Conservation (phyloP, 2,113 vertebrate species). For the Oreochromis spilurus region DNA sequence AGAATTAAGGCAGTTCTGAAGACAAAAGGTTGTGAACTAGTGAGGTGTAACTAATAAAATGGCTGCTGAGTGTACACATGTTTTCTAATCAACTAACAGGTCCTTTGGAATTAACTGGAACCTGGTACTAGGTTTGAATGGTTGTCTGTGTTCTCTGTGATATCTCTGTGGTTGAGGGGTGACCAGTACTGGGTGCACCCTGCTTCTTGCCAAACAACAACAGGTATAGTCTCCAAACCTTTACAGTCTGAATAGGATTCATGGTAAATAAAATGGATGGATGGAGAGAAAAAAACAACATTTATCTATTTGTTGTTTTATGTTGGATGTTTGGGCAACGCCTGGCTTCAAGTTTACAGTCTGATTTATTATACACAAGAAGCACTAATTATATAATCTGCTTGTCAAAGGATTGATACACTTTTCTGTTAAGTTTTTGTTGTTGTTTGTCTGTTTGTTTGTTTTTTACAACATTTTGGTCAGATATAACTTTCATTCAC, state of each 20-base stretch:
- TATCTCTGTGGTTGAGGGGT: neutral
- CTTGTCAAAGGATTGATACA: neutral
- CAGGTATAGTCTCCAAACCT: neutral
- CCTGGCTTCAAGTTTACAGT: neutral
- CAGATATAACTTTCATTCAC: neutral
- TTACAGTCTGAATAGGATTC: neutral
- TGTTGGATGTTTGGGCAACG: neutral
- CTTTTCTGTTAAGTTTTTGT: neutral
- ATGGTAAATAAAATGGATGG: neutral
- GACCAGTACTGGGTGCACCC: neutral
- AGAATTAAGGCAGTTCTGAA: neutral
- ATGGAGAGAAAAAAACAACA: neutral
- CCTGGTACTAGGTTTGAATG: neutral
- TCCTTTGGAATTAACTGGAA: neutral
- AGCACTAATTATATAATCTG: neutral
- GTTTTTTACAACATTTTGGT: neutral
- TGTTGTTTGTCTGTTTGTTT: neutral
- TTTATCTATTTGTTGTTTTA: neutral
- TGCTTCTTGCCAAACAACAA: neutral
- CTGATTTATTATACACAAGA: neutral
- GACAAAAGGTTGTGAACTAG: neutral
- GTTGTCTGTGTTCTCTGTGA: neutral
- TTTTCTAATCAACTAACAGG: neutral
- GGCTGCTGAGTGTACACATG: rapidly evolving
- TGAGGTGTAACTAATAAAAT: neutral